Conservation (phyloP, 2,888 invertebrate species). For the Graphium colonna region DNA sequence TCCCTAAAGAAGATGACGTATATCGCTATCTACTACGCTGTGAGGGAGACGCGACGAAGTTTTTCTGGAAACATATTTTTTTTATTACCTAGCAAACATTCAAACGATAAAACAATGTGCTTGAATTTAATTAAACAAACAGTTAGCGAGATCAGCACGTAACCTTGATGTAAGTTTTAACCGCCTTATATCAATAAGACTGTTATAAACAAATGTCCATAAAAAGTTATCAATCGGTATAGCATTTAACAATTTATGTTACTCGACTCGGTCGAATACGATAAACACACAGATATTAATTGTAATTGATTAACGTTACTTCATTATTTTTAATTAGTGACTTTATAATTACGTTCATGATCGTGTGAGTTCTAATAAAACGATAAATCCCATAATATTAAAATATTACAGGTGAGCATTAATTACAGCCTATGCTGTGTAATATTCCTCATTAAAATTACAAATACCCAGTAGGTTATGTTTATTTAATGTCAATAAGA, state of each 20-base stretch:
- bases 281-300: conserved; percentile 16
- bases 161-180: conserved; percentile 23
- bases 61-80: not conserved
- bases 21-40: conserved; percentile 9
- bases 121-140: conserved; percentile 17
- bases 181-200: conserved; percentile 19
- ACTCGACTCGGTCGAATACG: conserved; percentile 20
- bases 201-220: conserved; percentile 19
- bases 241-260: conserved; percentile 20
- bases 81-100: conserved; percentile 13
- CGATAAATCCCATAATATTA: conserved; percentile 7
- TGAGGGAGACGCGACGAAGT: not conserved
- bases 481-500: conserved; percentile 37
- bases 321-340: conserved; percentile 20
- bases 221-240: conserved; percentile 19
- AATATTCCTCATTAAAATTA: conserved; percentile 41
- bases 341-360: conserved; percentile 21
- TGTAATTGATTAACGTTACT: conserved; percentile 21
- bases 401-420: conserved; percentile 29
- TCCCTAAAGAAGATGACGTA: too few species aligned
- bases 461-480: conserved; percentile 29
- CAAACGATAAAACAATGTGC: conserved; percentile 9
- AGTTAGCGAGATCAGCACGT: conserved; percentile 19
- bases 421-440: conserved; percentile 35
- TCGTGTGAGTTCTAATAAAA: conserved; percentile 8